These are phyloP conservation scores for Rhea pennata DNA, from an alignment of 2,113 vertebrate species.

Conservation along the genomic window DNA sequence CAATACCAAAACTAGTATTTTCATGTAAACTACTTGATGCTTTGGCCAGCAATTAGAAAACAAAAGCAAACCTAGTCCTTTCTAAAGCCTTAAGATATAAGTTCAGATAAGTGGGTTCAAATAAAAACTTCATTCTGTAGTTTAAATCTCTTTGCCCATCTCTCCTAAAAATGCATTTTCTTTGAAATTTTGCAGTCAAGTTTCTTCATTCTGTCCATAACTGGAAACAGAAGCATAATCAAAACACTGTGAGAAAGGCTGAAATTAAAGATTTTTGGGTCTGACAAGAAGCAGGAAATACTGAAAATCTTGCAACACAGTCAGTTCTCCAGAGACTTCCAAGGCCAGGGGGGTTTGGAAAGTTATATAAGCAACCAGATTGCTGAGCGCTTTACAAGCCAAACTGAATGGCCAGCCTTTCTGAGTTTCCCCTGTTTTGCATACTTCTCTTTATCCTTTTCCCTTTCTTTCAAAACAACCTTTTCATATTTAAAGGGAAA, in stretches of 20 bases:
- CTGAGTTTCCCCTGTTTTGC: not conserved
- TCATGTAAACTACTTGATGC: not conserved
- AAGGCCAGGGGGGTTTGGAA: not conserved
- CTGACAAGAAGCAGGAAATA: constrained; percentile 39
- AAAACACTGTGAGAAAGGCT: not conserved
- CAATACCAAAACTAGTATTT: not conserved
- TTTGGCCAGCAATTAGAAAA: not conserved
- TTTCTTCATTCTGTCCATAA: not conserved
- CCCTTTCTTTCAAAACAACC: not conserved
- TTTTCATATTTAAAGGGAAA: not conserved
- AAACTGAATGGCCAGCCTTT: not conserved
- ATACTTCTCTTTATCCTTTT: not conserved
- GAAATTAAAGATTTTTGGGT: constrained; percentile 20
- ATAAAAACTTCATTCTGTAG: not conserved
- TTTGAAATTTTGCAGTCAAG: constrained; percentile 11
- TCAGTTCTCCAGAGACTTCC: not conserved
- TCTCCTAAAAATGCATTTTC: constrained; percentile 8
- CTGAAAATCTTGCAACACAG: not conserved
- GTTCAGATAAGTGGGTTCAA: not conserved
- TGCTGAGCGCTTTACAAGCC: not conserved
- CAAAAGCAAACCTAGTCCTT: not conserved
- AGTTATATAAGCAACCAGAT: not conserved
- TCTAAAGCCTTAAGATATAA: not conserved
- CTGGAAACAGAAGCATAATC: constrained; percentile 20
- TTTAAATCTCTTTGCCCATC: not conserved